These are phyloP conservation scores for Drosophila meridiana DNA, from an alignment of 2,888 invertebrate genomes.

Conservation along the genomic window DNA sequence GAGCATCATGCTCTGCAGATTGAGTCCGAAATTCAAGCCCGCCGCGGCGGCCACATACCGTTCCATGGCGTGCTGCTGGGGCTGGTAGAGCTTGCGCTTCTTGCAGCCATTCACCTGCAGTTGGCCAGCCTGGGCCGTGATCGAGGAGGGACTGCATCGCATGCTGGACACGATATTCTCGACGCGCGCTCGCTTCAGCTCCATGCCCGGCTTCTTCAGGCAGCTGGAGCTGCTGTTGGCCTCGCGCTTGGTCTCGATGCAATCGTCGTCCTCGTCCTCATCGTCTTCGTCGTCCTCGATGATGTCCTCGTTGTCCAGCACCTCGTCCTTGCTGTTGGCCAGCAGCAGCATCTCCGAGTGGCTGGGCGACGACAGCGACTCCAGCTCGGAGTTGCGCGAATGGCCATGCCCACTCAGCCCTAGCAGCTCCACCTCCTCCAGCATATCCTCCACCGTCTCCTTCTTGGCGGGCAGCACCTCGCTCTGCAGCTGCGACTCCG, in stretches of 20 bases:
- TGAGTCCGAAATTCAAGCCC: slow-evolving; percentile 87
- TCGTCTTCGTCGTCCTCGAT: slow-evolving; percentile 86
- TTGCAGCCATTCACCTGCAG: slow-evolving; percentile 92
- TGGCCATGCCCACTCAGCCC: slow-evolving; percentile 70
- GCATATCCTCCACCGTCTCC: slow-evolving; percentile 82
- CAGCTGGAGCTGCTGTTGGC: slow-evolving; percentile 84
- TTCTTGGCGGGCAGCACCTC: slow-evolving; percentile 80
- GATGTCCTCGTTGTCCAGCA: slow-evolving; percentile 87
- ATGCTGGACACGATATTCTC: slow-evolving; percentile 98
- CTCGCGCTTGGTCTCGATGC: slow-evolving; percentile 84
- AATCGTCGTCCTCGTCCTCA: slow-evolving; percentile 87
- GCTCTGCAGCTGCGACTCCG: slow-evolving; percentile 25
- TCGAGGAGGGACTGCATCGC: slow-evolving; percentile 92
- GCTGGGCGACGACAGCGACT: slow-evolving; percentile 87
- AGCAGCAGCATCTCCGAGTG: slow-evolving; percentile 86
- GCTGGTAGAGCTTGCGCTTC: slow-evolving; percentile 97
- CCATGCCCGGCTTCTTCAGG: slow-evolving; percentile 88
- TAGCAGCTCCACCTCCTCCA: slow-evolving; percentile 84
- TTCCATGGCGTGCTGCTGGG: slow-evolving; percentile 94
- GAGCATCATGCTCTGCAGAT: slow-evolving; percentile 87
- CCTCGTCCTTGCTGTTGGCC: slow-evolving; percentile 88
- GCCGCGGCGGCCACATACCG: slow-evolving; percentile 87
- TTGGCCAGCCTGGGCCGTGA: slow-evolving; percentile 87
- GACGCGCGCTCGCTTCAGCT: slow-evolving; percentile 96
- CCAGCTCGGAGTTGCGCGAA: slow-evolving; percentile 83